A percentile compares a stretch with the other conserved stretches of the same genome.
Conservation (phyloP, 1,140 invertebrate genomes). For the Belonocnema kinseyi region DNA sequence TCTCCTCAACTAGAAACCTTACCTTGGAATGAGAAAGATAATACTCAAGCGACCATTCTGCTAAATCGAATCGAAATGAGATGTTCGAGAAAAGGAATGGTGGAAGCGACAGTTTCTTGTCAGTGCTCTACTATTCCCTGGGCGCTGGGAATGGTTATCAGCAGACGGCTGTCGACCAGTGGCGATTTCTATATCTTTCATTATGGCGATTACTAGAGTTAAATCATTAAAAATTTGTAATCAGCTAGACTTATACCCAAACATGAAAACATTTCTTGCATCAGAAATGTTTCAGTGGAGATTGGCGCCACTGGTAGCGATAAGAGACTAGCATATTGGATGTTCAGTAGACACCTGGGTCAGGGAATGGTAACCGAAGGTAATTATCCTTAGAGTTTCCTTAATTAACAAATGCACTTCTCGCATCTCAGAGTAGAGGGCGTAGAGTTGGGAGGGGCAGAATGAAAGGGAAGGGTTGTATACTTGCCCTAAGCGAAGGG, state of each 20-base stretch:
- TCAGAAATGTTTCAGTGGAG: too few relatives aligned
- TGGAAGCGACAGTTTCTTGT: background rate
- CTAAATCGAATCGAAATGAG: conserved; percentile 23
- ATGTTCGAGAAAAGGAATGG: conserved; percentile 4
- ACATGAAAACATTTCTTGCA: too few relatives aligned
- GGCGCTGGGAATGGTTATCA: background rate
- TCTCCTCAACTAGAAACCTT: conserved; percentile 16
- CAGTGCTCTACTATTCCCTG: background rate
- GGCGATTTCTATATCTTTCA: too few relatives aligned
- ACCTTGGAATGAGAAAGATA: background rate
- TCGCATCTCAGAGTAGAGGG: conserved; percentile 43
- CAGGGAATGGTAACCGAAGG: background rate
- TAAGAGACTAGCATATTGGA: too few relatives aligned
- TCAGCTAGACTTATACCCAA: too few relatives aligned
- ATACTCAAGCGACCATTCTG: conserved; percentile 11
- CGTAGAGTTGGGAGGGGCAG: conserved; percentile 27
- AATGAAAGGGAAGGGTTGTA: background rate
- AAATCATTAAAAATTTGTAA: too few relatives aligned
- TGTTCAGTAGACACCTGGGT: background rate
- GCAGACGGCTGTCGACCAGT: background rate
- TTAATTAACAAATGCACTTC: conserved; percentile 67
- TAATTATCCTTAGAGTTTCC: conserved; percentile 60
- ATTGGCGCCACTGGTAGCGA: too few relatives aligned
- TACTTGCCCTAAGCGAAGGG: conserved; percentile 29
- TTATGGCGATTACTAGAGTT: too few relatives aligned